A percentile compares a stretch with the other conserved stretches of the same genome.
Conservation (phyloP, 2,888 invertebrate species). For the Drosophila mimica region DNA sequence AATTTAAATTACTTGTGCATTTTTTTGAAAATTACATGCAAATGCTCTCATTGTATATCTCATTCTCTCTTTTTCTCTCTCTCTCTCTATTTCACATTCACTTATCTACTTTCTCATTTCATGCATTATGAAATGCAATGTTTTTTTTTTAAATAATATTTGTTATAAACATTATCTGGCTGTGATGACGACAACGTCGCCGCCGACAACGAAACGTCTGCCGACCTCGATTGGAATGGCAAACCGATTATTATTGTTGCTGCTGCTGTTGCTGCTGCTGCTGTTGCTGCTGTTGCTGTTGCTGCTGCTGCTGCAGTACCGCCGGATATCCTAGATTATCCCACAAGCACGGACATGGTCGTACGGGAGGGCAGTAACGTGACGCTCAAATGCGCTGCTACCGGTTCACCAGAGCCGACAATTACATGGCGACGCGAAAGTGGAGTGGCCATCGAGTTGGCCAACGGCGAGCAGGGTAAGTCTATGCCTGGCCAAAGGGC, state of each 20-base stretch:
- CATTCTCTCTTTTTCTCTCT: slow-evolving; percentile 4
- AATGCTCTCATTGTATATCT: slow-evolving; percentile 28
- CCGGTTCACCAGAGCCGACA: slow-evolving; percentile 93
- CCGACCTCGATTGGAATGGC: slow-evolving; percentile 59
- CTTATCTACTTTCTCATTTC: slow-evolving; percentile 27
- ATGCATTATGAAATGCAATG: slow-evolving; percentile 24
- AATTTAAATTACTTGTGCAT: slow-evolving; percentile 31
- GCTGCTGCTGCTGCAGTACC: slow-evolving; percentile 87
- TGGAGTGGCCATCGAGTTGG: slow-evolving; percentile 90
- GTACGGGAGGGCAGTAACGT: slow-evolving; percentile 95
- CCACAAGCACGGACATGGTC: slow-evolving; percentile 94
- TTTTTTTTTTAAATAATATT: slow-evolving; percentile 21
- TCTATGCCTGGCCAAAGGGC: slow-evolving; percentile 48
- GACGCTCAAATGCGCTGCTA: slow-evolving; percentile 94
- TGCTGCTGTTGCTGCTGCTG: slow-evolving; percentile 8
- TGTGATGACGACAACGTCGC: slow-evolving; percentile 30
- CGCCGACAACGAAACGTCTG: slow-evolving; percentile 61
- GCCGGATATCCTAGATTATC: slow-evolving; percentile 93
- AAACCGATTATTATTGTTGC: slow-evolving; percentile 17
- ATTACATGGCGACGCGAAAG: slow-evolving; percentile 95
- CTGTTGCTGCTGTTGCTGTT: slow-evolving; percentile 37
- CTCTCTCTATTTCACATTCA: slow-evolving; percentile 17
- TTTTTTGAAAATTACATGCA: slow-evolving; percentile 23
- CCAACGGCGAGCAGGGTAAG: slow-evolving; percentile 90
- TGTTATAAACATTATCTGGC: slow-evolving; percentile 72